Base-by-base conservation (phyloP, 1,140 invertebrate species). In the Apis laboriosa region DNA sequence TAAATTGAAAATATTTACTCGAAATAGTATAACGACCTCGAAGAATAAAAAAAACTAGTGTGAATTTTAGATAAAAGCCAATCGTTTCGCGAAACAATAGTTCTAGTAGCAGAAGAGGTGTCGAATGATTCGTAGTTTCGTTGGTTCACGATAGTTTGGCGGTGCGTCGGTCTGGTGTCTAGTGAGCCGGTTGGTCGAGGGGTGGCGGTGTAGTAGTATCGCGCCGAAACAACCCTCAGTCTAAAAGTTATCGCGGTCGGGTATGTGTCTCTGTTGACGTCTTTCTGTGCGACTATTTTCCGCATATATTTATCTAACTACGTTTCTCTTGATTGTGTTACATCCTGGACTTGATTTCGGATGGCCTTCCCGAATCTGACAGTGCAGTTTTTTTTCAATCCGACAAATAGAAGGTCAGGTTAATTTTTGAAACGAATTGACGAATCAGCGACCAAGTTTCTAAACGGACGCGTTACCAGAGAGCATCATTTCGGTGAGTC, bases 171-270 rank as follows among this genome's bases (percentile, higher is more conserved):
- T 58, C 49, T 34, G 24, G 13, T 9, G 75, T n/a, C 51, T 86
- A 83, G 81, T 72, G 74, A 84, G 72, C 68, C 24, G 64, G 34
- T 51, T 66, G 81, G 60, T 85, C 91, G 84, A 88, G 67, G 87
- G 90, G 89, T 90, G 91, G 90, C 90, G 79, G 88, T 88, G 89
- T 77, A 49, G 76, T 72, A 77, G 86, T 68, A 72, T 67, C 64
- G 83, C 70, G 79, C 83, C 78, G 84, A 88, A 90, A 88, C 83
- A 84, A 86, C 91, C 89, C 87, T 92, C 91, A 92, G 91, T 92
- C 89, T 89, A 82, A 90, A 89, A 86, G 67, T 88, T 87, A 81
- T 83, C 90, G 90, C 90, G 91, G 84, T 88, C 80, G 77, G 86
- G 84, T 83, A 78, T 72, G 58, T 43, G 78, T 84, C 63, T 63